A percentile compares a stretch with the other conserved stretches of the same genome.
phyloP scores from a whole-genome alignment of 2,113 vertebrate species.

The Neolamprologus cancellatus region DNA sequence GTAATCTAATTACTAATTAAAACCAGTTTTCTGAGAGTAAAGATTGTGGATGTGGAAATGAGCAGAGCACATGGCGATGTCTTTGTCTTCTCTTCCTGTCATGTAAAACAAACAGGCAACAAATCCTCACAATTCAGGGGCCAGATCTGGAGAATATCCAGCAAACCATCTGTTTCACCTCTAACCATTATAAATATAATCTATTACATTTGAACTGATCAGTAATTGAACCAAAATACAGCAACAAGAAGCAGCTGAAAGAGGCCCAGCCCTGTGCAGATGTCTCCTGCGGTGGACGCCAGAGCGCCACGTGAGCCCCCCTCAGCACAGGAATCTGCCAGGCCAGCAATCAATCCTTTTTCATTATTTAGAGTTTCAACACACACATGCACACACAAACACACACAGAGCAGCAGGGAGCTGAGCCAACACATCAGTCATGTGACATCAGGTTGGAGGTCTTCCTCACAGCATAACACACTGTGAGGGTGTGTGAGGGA shows the following conservation, averaged over 20 bases:
- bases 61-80: neutral
- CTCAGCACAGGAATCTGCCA: constrained; percentile 7
- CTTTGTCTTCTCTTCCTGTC: neutral
- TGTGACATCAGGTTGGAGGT: neutral
- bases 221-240: neutral
- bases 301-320: neutral
- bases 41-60: neutral
- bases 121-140: neutral
- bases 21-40: neutral
- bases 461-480: neutral
- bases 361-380: constrained; percentile 48
- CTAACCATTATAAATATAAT: neutral
- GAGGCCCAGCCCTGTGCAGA: neutral
- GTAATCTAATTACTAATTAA: neutral
- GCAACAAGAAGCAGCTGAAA: neutral
- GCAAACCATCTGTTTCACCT: neutral
- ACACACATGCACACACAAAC: neutral
- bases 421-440: neutral
- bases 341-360: constrained; percentile 41
- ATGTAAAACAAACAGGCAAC: neutral
- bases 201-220: neutral
- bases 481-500: neutral
- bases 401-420: neutral
- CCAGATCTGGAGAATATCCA: neutral
- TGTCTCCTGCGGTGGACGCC: neutral